phyloP scores from a whole-genome alignment of 1,140 invertebrate species.

The Tribolium castaneum region DNA sequence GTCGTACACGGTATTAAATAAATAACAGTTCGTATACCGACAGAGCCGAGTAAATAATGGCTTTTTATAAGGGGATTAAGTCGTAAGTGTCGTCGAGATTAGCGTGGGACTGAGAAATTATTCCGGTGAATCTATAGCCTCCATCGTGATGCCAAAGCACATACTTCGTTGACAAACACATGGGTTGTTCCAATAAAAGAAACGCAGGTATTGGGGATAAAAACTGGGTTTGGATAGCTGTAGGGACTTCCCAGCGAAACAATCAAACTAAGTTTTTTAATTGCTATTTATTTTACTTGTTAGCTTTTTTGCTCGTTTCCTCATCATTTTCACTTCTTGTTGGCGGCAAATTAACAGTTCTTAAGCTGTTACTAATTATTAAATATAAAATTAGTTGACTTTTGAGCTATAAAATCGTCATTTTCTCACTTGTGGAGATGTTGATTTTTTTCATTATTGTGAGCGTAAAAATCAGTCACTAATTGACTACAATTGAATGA shows the following conservation, averaged over 20 bases:
- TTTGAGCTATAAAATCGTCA: neutral
- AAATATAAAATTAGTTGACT: neutral
- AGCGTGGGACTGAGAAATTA: neutral
- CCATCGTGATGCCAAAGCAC: neutral
- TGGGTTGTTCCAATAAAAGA: neutral
- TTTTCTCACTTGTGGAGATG: neutral
- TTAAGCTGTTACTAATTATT: neutral
- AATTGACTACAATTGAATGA: neutral
- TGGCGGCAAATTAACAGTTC: neutral
- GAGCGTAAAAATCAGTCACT: neutral
- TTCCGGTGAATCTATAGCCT: constrained; percentile 8
- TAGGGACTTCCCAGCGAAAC: no score
- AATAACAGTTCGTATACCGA: constrained; percentile 37
- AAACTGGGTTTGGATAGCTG: no score
- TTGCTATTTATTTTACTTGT: no score
- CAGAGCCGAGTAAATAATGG: constrained; percentile 43
- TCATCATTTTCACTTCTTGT: neutral
- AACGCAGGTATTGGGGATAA: neutral
- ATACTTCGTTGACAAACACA: neutral
- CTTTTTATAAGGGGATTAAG: constrained; percentile 44
- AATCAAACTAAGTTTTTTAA: no score
- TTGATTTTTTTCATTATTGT: neutral
- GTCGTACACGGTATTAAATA: constrained; percentile 43
- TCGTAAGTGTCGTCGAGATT: constrained; percentile 43
- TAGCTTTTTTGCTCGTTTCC: no score